Evolutionary conservation across 1,140 invertebrate species (phyloP).

Genomic region (Pinna nobilis): DNA sequence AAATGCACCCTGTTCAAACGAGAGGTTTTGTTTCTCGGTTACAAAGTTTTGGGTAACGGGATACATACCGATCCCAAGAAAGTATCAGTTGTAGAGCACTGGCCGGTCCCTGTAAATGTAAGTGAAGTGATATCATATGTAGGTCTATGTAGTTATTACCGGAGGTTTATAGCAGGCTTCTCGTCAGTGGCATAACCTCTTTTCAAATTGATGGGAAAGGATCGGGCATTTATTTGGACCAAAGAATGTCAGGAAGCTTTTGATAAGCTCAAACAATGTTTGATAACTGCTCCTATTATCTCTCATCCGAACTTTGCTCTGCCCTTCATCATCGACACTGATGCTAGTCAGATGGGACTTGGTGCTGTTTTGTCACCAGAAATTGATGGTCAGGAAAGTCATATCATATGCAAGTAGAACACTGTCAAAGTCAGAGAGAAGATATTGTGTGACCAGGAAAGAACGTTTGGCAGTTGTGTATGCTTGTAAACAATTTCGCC

Average conservation of each 20-base stretch:
- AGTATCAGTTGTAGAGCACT: conserved; percentile 48
- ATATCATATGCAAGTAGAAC: conserved; percentile 45
- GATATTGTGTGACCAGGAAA: conserved; percentile 15
- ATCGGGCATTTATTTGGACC: conserved; percentile 44
- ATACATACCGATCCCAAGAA: conserved; percentile 49
- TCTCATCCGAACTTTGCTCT: conserved; percentile 19
- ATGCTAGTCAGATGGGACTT: conserved; percentile 51
- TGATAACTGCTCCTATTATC: conserved; percentile 10
- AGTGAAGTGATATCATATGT: conserved; percentile 27
- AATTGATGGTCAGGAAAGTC: conserved; percentile 39
- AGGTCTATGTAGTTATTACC: conserved; percentile 56
- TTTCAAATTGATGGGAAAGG: conserved; percentile 39
- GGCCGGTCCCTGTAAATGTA: neutral
- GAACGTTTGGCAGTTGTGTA: conserved; percentile 21
- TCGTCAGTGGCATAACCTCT: conserved; percentile 43
- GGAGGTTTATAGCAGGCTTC: conserved; percentile 51
- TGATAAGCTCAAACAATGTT: conserved; percentile 37
- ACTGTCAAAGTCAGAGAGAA: conserved; percentile 5
- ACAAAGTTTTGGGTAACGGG: conserved; percentile 27
- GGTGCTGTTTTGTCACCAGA: conserved; percentile 60
- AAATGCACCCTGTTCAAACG: conserved; percentile 48
- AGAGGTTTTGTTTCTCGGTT: conserved; percentile 40
- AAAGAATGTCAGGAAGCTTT: conserved; percentile 42
- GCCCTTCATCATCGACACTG: conserved; percentile 49
- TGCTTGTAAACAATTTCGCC: conserved; percentile 9